Conservation (phyloP, 2,113 vertebrate species). For the Elachura formosa region DNA sequence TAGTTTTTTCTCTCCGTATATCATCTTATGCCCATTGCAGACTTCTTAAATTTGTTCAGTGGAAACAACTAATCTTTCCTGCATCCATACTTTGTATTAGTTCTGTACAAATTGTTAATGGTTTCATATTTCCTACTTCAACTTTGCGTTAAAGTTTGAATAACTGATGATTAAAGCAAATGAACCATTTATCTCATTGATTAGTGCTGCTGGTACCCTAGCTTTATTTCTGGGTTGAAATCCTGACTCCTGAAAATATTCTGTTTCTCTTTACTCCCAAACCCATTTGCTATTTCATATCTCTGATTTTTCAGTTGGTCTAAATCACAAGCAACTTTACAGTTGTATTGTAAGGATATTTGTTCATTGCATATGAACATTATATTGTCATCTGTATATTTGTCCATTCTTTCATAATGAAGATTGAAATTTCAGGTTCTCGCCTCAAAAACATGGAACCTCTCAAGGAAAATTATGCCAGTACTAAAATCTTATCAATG, state of each 20-base stretch:
- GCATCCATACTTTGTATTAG: neutral
- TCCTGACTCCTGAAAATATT: neutral
- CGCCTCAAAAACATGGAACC: neutral
- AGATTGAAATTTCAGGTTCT: neutral
- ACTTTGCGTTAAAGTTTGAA: neutral
- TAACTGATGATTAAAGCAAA: conserved; percentile 22
- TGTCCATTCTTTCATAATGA: neutral
- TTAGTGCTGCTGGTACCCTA: neutral
- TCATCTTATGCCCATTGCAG: neutral
- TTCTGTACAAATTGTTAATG: neutral
- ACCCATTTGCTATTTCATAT: neutral
- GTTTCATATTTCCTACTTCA: neutral
- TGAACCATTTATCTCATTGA: neutral
- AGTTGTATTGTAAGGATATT: neutral
- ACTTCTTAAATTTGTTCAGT: neutral
- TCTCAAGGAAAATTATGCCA: neutral
- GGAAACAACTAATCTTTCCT: neutral
- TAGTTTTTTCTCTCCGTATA: neutral
- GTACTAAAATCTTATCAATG: neutral
- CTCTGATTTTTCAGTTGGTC: neutral
- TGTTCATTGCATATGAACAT: too few relatives aligned
- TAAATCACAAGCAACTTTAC: neutral
- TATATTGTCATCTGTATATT: neutral
- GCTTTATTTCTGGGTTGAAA: neutral
- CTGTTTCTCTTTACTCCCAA: neutral